phyloP scores from a whole-genome alignment of 2,888 invertebrate genomes.

The Mimachlamys varia region DNA sequence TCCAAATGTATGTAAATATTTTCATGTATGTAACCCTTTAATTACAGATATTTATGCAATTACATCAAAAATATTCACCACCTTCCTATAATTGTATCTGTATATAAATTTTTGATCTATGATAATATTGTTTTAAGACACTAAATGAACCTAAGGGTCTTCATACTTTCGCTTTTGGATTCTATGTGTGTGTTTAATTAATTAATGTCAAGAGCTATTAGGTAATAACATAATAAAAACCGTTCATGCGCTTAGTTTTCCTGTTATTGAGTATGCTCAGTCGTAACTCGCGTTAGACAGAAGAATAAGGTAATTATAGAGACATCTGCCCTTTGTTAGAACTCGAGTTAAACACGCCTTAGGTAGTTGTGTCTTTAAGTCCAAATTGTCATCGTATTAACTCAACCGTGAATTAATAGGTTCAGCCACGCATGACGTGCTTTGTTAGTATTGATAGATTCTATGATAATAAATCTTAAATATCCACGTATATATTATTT shows the following conservation, averaged over 20 bases:
- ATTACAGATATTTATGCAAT: too few relatives aligned
- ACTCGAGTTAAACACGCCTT: not conserved
- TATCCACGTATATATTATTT: too few relatives aligned
- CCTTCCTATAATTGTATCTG: too few relatives aligned
- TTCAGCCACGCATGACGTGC: not conserved
- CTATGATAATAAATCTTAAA: not conserved
- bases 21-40: too few relatives aligned
- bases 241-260: not conserved
- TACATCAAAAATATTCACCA: too few relatives aligned
- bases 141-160: not conserved
- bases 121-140: too few relatives aligned
- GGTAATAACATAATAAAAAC: not conserved
- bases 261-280: not conserved
- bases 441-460: not conserved
- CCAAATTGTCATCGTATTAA: not conserved
- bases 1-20: too few relatives aligned
- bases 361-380: not conserved
- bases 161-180: not conserved
- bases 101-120: too few relatives aligned
- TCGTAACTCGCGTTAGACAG: not conserved
- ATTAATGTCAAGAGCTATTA: not conserved
- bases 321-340: slow-evolving; percentile 27
- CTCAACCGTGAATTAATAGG: not conserved
- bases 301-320: not conserved
- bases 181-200: not conserved